Conservation (phyloP, 2,797 vertebrate species). For the Brachyrhaphis roseni region DNA sequence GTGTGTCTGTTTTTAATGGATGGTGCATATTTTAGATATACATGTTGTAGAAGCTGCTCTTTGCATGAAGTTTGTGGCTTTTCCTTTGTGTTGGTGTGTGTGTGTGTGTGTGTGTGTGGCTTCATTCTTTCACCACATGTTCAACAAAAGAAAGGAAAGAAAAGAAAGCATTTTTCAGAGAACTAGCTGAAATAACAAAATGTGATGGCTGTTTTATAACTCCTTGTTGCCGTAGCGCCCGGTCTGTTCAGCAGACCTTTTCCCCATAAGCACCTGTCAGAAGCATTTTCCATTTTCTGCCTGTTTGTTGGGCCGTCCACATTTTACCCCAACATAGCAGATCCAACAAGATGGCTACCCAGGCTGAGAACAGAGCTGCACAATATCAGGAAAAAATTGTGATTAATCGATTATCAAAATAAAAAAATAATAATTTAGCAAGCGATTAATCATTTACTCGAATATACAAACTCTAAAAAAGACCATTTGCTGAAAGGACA, state of each 20-base stretch:
- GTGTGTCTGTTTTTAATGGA: neutral
- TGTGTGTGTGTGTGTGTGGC: neutral
- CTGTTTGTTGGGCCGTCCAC: constrained; percentile 44
- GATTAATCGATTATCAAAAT: too few species aligned
- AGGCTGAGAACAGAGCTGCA: constrained; percentile 10
- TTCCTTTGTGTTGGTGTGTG: neutral
- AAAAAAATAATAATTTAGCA: too few species aligned
- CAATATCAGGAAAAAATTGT: neutral
- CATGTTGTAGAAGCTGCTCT: neutral
- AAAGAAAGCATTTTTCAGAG: constrained; percentile 26
- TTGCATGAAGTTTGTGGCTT: neutral
- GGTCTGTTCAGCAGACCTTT: constrained; percentile 35
- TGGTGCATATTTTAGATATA: neutral
- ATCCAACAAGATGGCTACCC: constrained; percentile 57
- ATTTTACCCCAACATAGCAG: constrained; percentile 52
- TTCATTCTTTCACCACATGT: neutral
- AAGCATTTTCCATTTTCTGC: constrained; percentile 52
- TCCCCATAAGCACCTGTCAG: constrained; percentile 56
- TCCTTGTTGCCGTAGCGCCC: constrained; percentile 32
- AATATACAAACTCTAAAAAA: too few species aligned
- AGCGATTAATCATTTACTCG: too few species aligned
- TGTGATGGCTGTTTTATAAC: constrained; percentile 20
- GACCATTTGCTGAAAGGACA: too few species aligned
- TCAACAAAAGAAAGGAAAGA: neutral
- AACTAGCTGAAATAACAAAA: constrained; percentile 35